phyloP scores from a whole-genome alignment of 2,113 vertebrate genomes.

The Pygathrix nemaeus region DNA sequence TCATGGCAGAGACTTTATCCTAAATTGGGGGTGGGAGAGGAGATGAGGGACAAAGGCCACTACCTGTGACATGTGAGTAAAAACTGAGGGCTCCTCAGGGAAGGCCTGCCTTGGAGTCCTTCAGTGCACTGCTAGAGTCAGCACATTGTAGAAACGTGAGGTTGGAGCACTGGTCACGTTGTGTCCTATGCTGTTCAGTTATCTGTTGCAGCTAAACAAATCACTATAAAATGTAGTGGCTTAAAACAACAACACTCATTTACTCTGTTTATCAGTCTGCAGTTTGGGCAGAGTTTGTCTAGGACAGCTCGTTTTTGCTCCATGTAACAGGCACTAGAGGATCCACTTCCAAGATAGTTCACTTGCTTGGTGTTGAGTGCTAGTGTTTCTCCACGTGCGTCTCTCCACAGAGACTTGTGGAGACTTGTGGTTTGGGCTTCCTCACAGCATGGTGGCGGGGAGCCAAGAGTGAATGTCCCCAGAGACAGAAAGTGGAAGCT shows the following conservation, averaged over 20 bases:
- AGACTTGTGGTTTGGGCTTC: background rate
- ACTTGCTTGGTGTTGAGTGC: background rate
- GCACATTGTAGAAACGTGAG: background rate
- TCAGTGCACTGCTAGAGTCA: background rate
- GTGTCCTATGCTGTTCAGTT: background rate
- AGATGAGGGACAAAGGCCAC: background rate
- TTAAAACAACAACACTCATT: background rate
- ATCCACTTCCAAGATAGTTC: background rate
- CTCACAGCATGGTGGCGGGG: background rate
- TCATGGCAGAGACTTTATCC: background rate
- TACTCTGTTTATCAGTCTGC: background rate
- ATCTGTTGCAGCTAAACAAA: background rate
- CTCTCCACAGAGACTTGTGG: background rate
- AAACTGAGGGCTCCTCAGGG: background rate
- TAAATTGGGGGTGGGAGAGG: background rate
- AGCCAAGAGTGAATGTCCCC: conserved; percentile 31
- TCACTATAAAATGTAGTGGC: background rate
- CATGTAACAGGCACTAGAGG: background rate
- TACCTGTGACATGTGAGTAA: background rate
- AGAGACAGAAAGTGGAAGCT: conserved; percentile 19
- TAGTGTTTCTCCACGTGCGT: background rate
- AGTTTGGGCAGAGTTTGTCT: background rate
- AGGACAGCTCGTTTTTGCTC: background rate
- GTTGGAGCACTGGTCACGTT: background rate
- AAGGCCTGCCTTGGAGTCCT: background rate